Conservation (phyloP, 2,888 invertebrate genomes). For the Strigamia maritima region DNA sequence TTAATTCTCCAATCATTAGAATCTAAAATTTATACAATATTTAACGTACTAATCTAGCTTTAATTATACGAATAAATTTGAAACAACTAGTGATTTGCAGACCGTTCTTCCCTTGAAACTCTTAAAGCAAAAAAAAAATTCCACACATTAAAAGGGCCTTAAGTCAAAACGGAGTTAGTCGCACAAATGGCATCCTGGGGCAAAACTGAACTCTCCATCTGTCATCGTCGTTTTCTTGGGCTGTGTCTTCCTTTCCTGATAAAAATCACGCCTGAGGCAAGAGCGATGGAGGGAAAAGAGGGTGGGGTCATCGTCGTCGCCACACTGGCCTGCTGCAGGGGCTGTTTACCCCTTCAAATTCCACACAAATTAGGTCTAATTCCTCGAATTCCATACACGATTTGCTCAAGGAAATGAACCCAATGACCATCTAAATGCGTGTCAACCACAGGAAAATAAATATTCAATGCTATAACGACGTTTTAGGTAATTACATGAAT, state of each 20-base stretch:
- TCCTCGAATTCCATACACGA: not conserved
- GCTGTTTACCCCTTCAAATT: constrained; percentile 19
- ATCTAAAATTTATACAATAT: not conserved
- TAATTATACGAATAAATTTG: not conserved
- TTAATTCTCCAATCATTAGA: not conserved
- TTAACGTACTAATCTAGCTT: not conserved
- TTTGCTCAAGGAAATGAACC: not conserved
- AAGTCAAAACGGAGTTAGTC: not conserved
- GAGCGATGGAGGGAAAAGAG: not conserved
- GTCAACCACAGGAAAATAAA: not conserved
- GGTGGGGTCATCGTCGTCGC: constrained; percentile 19
- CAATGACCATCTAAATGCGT: not conserved
- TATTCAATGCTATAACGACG: not conserved
- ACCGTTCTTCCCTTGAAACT: not conserved
- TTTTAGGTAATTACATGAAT: not conserved
- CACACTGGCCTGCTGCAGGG: constrained; percentile 2
- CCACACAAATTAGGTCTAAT: constrained; percentile 23
- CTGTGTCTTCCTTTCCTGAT: constrained; percentile 7
- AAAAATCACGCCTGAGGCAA: not conserved
- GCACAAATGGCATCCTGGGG: constrained; percentile 11
- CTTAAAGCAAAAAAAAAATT: not conserved
- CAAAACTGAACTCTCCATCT: constrained; percentile 18
- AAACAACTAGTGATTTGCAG: not conserved
- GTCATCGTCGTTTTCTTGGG: constrained; percentile 23
- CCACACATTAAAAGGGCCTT: not conserved